phyloP scores from a whole-genome alignment of 2,113 vertebrate species.

The Notothenia coriiceps region DNA sequence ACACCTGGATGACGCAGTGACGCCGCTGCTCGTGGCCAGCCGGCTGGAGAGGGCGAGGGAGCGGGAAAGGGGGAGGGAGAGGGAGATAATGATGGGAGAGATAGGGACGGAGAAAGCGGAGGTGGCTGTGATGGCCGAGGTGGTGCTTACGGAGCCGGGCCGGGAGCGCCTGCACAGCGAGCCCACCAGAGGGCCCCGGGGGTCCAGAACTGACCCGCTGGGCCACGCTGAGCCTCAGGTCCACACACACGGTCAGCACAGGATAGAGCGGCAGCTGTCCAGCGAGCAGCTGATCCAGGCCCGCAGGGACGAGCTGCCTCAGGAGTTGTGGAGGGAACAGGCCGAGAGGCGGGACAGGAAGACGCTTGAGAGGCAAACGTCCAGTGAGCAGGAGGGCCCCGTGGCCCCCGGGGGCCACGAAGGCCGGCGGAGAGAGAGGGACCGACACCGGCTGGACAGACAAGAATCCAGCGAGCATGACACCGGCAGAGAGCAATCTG shows the following conservation, averaged over 20 bases:
- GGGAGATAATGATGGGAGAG: constrained; percentile 67
- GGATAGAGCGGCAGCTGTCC: constrained; percentile 78
- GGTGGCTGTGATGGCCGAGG: constrained; percentile 84
- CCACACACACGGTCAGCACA: constrained; percentile 58
- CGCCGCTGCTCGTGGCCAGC: constrained; percentile 68
- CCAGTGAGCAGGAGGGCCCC: constrained; percentile 85
- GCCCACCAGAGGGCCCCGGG: constrained; percentile 68
- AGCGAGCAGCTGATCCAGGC: constrained; percentile 86
- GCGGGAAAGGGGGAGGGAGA: constrained; percentile 71
- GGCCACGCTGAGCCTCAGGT: constrained; percentile 77
- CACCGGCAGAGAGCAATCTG: constrained; percentile 82
- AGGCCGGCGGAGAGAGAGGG: constrained; percentile 85
- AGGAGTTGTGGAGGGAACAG: constrained; percentile 86
- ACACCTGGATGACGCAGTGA: constrained; percentile 84
- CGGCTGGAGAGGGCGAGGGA: constrained; percentile 76
- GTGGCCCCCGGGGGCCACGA: constrained; percentile 82
- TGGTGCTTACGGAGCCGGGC: constrained; percentile 79
- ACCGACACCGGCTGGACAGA: constrained; percentile 86
- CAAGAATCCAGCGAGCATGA: constrained; percentile 94
- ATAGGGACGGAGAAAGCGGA: constrained; percentile 63
- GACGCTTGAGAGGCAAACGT: constrained; percentile 85
- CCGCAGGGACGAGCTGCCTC: constrained; percentile 82
- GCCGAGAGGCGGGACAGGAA: constrained; percentile 77
- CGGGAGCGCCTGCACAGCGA: constrained; percentile 79
- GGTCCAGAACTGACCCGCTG: constrained; percentile 71